A percentile compares a stretch with the other conserved stretches of the same genome.
These are phyloP conservation scores for Ataeniobius toweri DNA, from an alignment of 2,797 vertebrate genomes.

Conservation along the genomic window DNA sequence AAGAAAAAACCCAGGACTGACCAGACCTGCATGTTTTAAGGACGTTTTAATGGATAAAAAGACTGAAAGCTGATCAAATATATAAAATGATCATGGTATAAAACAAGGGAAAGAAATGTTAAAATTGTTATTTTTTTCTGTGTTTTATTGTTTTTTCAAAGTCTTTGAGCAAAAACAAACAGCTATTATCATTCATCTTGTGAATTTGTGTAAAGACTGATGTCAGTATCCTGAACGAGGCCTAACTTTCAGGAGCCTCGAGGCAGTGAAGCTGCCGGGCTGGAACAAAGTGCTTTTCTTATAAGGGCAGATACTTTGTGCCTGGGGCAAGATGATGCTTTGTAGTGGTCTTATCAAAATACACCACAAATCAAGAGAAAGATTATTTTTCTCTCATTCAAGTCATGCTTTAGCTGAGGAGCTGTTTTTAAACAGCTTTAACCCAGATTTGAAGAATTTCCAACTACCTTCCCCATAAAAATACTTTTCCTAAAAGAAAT, in stretches of 20 bases:
- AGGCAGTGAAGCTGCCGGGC: conserved; percentile 29
- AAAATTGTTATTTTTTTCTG: background rate
- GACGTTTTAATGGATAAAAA: background rate
- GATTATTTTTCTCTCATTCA: conserved; percentile 4
- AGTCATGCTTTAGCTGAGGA: conserved; percentile 1
- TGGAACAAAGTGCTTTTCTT: conserved; percentile 20
- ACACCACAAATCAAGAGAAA: conserved; percentile 23
- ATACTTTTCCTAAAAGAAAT: background rate
- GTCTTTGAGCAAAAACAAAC: conserved; percentile 2
- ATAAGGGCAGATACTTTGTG: conserved; percentile 16
- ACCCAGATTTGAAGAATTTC: background rate
- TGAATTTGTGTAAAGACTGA: conserved; percentile 3
- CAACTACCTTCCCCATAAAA: background rate
- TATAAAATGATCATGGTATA: background rate
- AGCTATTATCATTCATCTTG: background rate
- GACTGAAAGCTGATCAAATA: background rate
- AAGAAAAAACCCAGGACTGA: too few species aligned
- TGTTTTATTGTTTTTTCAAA: background rate
- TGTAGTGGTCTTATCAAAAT: conserved; percentile 31
- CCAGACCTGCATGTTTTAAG: too few species aligned
- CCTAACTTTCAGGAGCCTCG: conserved; percentile 26
- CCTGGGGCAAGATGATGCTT: conserved; percentile 32
- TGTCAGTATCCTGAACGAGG: conserved; percentile 9
- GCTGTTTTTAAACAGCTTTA: conserved; percentile 5
- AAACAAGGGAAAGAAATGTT: background rate